These are phyloP conservation scores for Eucera pruinosa DNA, from an alignment of 2,888 invertebrate genomes.

Conservation along the genomic window DNA sequence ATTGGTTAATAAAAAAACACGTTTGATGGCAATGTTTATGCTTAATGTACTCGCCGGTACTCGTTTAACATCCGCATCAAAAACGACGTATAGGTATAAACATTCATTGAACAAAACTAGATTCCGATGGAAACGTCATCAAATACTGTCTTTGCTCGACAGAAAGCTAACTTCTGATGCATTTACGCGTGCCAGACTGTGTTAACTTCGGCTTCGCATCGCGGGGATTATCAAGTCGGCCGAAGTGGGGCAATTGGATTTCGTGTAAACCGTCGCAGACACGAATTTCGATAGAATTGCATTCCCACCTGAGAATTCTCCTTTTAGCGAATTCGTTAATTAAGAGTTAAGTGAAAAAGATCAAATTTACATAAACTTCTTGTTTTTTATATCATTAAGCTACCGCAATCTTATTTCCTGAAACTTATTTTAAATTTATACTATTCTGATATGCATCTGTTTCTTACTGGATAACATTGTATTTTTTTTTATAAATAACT, in stretches of 20 bases:
- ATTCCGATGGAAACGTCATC: conserved; percentile 1
- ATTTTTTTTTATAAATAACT: no score
- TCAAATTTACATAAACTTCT: no score
- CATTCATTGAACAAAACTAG: conserved; percentile 2
- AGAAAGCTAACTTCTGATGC: conserved; percentile 23
- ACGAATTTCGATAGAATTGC: conserved; percentile 24
- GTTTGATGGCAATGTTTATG: conserved; percentile 6
- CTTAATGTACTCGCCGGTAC: no score
- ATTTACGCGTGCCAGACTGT: conserved; percentile 9
- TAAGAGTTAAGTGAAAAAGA: no score
- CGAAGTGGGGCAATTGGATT: conserved; percentile 37
- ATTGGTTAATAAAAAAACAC: background rate
- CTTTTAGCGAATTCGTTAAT: background rate
- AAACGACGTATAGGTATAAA: background rate
- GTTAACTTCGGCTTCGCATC: conserved; percentile 21
- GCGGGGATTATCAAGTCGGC: conserved; percentile 23
- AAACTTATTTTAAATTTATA: no score
- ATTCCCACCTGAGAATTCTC: background rate
- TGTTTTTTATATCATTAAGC: no score
- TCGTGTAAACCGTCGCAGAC: conserved; percentile 14
- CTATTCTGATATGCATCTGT: no score
- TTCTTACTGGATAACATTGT: no score
- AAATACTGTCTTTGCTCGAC: background rate
- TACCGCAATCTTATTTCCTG: no score
- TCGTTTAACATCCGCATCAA: background rate